A percentile compares a stretch with the other conserved stretches of the same genome.
Conservation (phyloP, 2,113 vertebrate genomes). For the Burhinus bistriatus region DNA sequence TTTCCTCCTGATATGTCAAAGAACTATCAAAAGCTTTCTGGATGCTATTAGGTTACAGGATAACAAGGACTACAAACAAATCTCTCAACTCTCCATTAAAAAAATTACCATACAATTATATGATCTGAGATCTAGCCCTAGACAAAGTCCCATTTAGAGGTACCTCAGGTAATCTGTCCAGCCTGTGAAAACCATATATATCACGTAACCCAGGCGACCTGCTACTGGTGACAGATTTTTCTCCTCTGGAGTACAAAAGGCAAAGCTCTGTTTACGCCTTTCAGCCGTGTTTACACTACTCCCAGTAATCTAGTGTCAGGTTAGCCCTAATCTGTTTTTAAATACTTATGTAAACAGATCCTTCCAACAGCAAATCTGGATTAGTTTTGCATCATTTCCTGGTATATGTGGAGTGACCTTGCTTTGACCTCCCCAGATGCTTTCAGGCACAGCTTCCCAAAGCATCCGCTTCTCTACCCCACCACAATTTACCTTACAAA, state of each 20-base stretch:
- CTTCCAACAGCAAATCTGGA: conserved; percentile 84
- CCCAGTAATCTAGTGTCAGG: conserved; percentile 79
- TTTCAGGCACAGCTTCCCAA: conserved; percentile 60
- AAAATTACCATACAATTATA: conserved; percentile 40
- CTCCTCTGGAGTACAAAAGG: conserved; percentile 34
- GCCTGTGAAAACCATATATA: background rate
- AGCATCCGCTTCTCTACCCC: background rate
- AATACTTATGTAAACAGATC: conserved; percentile 89
- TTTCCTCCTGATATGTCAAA: background rate
- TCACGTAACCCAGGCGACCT: conserved; percentile 31
- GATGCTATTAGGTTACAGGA: background rate
- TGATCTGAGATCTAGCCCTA: background rate
- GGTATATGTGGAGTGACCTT: conserved; percentile 74
- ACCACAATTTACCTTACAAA: background rate
- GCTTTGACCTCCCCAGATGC: conserved; percentile 62
- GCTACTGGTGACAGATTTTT: conserved; percentile 18
- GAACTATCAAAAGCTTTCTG: background rate
- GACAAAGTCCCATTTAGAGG: conserved; percentile 23
- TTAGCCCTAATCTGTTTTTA: conserved; percentile 86
- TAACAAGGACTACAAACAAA: conserved; percentile 36
- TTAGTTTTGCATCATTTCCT: conserved; percentile 87
- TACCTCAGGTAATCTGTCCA: background rate
- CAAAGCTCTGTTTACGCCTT: conserved; percentile 65
- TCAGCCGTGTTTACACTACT: conserved; percentile 67
- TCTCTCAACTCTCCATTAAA: background rate